Conservation (phyloP, 1,140 invertebrate species). For the Ganaspis sp. region DNA sequence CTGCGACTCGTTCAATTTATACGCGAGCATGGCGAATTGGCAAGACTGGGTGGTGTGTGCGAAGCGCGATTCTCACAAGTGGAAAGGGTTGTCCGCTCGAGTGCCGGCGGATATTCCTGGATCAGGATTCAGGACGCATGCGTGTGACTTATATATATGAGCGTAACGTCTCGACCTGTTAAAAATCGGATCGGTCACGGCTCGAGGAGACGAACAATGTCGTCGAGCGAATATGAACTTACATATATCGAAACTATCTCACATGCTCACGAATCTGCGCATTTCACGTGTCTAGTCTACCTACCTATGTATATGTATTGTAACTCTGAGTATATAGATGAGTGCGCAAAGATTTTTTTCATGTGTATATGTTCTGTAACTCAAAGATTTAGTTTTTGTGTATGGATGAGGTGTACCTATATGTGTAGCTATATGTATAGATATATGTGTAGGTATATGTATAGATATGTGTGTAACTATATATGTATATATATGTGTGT, state of each 20-base stretch:
- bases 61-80: slow-evolving; percentile 55
- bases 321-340: too few species aligned
- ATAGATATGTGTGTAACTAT: too few species aligned
- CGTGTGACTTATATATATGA: slow-evolving; percentile 13
- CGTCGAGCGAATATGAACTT: slow-evolving; percentile 54
- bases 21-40: slow-evolving; percentile 52
- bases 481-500: background rate
- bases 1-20: slow-evolving; percentile 27
- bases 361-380: too few species aligned
- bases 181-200: slow-evolving; percentile 76
- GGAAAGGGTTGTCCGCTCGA: slow-evolving; percentile 58
- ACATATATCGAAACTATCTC: slow-evolving; percentile 46
- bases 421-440: too few species aligned
- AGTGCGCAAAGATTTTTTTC: too few species aligned
- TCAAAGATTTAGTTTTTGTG: too few species aligned
- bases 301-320: slow-evolving; percentile 25
- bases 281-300: slow-evolving; percentile 43
- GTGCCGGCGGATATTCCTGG: slow-evolving; percentile 60
- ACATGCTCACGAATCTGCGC: slow-evolving; percentile 37
- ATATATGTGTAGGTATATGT: too few species aligned
- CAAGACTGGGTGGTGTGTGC: slow-evolving; percentile 6
- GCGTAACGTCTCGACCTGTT: slow-evolving; percentile 61
- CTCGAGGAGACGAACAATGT: slow-evolving; percentile 72
- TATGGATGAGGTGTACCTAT: too few species aligned
- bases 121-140: slow-evolving; percentile 47